Conservation (phyloP, 2,797 vertebrate genomes). For the Eulemur rubriventer region DNA sequence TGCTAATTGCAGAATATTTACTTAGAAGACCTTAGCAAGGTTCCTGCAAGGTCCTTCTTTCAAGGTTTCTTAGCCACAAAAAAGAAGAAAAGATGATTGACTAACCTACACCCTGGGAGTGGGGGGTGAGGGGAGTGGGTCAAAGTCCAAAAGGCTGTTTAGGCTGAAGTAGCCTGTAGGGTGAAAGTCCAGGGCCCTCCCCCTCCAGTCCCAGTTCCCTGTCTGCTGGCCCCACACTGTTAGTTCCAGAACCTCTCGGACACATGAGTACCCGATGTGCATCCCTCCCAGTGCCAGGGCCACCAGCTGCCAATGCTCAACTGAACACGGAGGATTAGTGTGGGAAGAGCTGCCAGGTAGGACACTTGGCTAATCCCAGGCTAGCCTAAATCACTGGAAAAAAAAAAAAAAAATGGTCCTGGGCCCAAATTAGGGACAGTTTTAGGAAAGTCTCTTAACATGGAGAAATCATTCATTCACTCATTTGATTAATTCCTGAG, state of each 20-base stretch:
- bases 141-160: not conserved
- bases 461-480: not conserved
- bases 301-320: not conserved
- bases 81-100: not conserved
- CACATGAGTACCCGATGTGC: not conserved
- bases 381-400: not conserved
- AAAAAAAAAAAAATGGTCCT: not conserved
- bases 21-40: not conserved
- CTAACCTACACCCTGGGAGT: not conserved
- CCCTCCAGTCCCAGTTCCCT: not conserved
- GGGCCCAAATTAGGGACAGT: not conserved
- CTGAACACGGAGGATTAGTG: not conserved
- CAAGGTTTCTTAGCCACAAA: not conserved
- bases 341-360: not conserved
- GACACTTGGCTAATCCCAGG: not conserved
- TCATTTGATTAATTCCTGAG: not conserved
- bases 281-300: not conserved
- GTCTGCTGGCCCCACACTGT: too few relatives aligned
- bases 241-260: not conserved
- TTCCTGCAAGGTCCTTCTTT: not conserved
- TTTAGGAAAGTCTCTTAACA: not conserved
- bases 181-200: not conserved
- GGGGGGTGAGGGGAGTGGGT: accelerated
- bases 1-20: not conserved
- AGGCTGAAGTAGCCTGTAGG: not conserved